Base-by-base conservation (phyloP, 2,888 invertebrate species). In the Marasmarcha lunaedactyla region DNA sequence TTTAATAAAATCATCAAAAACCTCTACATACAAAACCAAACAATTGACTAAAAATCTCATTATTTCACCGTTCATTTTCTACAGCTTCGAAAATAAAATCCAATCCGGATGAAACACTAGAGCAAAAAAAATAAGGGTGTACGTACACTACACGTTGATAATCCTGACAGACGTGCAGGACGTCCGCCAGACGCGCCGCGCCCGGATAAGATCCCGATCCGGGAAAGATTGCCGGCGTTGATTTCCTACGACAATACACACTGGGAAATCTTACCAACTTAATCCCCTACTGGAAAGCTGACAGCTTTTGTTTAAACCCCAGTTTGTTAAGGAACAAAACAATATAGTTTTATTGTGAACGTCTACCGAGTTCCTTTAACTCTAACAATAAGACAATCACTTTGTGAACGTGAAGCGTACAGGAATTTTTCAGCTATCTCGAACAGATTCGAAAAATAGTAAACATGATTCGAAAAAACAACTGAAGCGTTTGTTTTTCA, bases 121-220 rank as follows among this genome's bases (percentile, higher is more conserved):
- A n/a, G n/a, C n/a, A n/a, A n/a, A n/a, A n/a, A n/a, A n/a, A n/a
- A 52, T 63, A 52, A 54, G 54, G 50, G 52, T 54, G 58, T 53
- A 54, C 6, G 30, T 55, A 63, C 59, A 63, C 62, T 55, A 63
- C 59, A 63, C 62, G 71, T 67, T 67, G 65, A 70, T 71, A 72
- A 72, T 73, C 65, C 67, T 61, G 65, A 63, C 70, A 70, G 72
- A 65, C 65, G 61, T 65, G 54, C 55, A 58, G 63, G 60, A 66
- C 57, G 57, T 69, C 69, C 66, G 71, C 59, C 52, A 46, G 50
- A 30, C 30, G 3, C 30, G n/a, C n/a, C 30, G 56, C 51, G 55
- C 37, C 55, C 56, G 66, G 59, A 65, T 68, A 67, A 72, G 61
- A 71, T 62, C 53, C 59, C 59, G 56, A 60, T 64, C 59, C 58